Base-by-base conservation (phyloP, 2,797 vertebrate genomes). In the Syngnathus acus region DNA sequence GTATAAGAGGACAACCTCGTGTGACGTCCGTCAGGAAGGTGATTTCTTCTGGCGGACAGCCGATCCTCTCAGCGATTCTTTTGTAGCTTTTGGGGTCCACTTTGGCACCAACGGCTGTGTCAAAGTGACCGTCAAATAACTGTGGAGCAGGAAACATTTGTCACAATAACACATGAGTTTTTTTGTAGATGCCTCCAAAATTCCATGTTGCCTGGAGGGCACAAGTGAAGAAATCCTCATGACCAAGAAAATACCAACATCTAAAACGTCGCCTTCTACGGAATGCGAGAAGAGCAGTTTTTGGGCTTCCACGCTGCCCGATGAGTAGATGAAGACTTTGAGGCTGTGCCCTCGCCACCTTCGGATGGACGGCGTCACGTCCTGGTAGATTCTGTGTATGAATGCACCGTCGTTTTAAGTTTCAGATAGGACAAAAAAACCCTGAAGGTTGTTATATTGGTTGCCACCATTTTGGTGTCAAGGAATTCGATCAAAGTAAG, bases 61-160 rank as follows among this genome's bases (percentile, higher is more conserved):
- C 95, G 23, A 97, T 95, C 73, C 92, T 90, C 64, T 92, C 82
- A 0, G 94, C 94, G 43, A 98, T 98, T 76, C 91, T 92, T 72
- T 91, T 90, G 19, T 99, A 98, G 86, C 96, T 99, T 80, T 95
- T 95, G n/a, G 91, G 87, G 57, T 99, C 95, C 14, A 96, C 92
- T 84, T 99, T 99, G 55, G 90, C 81, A 23, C 96, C 97, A 78
- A 97, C 92, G 71, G 91, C 94, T 62, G 95, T 98, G 82, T 99
- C 97, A 72, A 99, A 99, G 85, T 99, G 94, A 9, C 96, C 96
- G 0, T 98, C 94, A 4, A 98, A 92, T 68, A 98, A 90, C 97
- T 99, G 88, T 14, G 71, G 77, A 43, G 14, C 32, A 39, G n/a
- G 32, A 19, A 32, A n/a, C 14, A 14, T 14, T 13, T 6, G 23